phyloP scores from a whole-genome alignment of 2,888 invertebrate genomes.

The Fragum sueziense region DNA sequence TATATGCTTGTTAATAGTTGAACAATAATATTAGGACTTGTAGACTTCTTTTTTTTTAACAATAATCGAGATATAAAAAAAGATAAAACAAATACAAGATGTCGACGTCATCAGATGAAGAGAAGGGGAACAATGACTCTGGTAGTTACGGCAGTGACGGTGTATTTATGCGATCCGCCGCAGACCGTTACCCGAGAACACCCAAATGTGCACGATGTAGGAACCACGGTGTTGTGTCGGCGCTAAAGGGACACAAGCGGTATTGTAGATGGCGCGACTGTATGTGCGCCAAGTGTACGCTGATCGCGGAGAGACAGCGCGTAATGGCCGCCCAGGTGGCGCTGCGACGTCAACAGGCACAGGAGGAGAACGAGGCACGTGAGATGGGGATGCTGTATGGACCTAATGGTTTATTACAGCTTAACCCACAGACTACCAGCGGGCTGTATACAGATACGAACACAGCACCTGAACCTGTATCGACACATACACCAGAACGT shows the following conservation, averaged over 20 bases:
- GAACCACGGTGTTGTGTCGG: conserved; percentile 98
- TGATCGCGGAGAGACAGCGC: conserved; percentile 97
- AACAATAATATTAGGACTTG: too few species aligned
- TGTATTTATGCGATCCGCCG: conserved; percentile 60
- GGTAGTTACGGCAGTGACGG: conserved; percentile 24
- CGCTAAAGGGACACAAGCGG: conserved; percentile 90
- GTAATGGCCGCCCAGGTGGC: conserved; percentile 99
- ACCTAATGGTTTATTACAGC: conserved; percentile 51
- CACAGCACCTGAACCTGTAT: not conserved
- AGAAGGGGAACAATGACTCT: conserved; percentile 3
- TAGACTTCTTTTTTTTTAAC: too few species aligned
- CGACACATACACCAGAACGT: not conserved
- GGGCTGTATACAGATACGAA: not conserved
- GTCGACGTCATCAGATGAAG: conserved; percentile 55
- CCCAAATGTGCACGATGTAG: conserved; percentile 98
- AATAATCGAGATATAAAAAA: too few species aligned
- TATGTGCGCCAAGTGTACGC: conserved; percentile 97
- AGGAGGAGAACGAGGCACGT: conserved; percentile 97
- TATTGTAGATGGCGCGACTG: conserved; percentile 98
- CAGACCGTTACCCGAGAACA: conserved; percentile 96
- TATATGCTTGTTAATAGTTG: too few species aligned
- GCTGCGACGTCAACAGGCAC: conserved; percentile 96
- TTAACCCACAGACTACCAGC: conserved; percentile 38
- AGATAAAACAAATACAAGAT: conserved; percentile 3
- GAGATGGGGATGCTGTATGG: conserved; percentile 93